Evolutionary conservation across 2,888 invertebrate species (phyloP).

Genomic region (Nephrotoma flavescens): DNA sequence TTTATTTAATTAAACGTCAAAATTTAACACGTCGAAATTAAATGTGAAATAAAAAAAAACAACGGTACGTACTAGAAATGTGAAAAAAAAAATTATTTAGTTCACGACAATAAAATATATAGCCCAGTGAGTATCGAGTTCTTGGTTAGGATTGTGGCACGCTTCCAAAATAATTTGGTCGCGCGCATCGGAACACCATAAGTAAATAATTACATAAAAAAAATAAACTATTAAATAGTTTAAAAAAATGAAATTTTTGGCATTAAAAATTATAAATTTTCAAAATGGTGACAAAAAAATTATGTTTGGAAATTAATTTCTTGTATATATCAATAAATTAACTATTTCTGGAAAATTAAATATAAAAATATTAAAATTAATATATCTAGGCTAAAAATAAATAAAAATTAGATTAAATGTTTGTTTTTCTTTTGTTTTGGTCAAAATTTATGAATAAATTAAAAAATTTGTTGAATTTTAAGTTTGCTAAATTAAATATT

Average conservation of each 20-base stretch:
- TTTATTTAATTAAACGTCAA: not conserved
- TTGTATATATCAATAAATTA: not conserved
- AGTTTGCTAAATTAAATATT: not conserved
- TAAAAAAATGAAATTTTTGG: not conserved
- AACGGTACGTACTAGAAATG: not conserved
- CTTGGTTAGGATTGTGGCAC: not conserved
- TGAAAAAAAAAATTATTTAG: not conserved
- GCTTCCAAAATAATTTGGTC: not conserved
- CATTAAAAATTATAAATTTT: not conserved
- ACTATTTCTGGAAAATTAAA: not conserved
- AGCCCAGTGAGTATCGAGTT: not conserved
- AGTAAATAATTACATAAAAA: not conserved
- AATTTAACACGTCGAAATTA: not conserved
- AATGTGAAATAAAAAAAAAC: not conserved
- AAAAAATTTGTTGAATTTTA: not conserved
- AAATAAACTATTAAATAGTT: conserved; percentile 1
- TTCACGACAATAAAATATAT: not conserved
- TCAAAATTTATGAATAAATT: not conserved
- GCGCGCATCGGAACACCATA: not conserved
- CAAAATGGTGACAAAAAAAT: conserved; percentile 3
- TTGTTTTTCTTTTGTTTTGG: not conserved
- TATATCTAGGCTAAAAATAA: not conserved
- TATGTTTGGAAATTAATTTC: not conserved
- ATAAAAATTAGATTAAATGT: not conserved
- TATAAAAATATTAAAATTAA: not conserved